A percentile compares a stretch with the other conserved stretches of the same genome.
These are phyloP conservation scores for Anser brachyrhynchus DNA, from an alignment of 2,113 vertebrate species.

Conservation along the genomic window DNA sequence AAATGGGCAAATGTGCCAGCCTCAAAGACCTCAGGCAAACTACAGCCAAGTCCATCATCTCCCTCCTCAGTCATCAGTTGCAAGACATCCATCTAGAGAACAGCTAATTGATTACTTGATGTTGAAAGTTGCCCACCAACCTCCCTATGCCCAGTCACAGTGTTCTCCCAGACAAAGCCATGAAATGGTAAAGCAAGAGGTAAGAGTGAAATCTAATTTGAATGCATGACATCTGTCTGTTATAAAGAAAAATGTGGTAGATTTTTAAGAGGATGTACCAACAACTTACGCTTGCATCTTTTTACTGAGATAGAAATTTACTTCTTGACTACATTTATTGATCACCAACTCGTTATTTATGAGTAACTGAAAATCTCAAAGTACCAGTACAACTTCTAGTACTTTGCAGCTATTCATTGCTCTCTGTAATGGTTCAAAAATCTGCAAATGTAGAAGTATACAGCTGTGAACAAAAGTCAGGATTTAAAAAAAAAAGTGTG, in stretches of 20 bases:
- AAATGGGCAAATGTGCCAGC: conserved; percentile 91
- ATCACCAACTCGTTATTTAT: not conserved
- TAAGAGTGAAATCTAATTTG: conserved; percentile 63
- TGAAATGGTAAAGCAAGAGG: conserved; percentile 89
- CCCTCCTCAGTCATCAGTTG: conserved; percentile 82
- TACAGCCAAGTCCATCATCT: conserved; percentile 82
- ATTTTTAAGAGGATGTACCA: not conserved
- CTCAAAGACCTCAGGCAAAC: conserved; percentile 85
- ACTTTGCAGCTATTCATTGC: not conserved
- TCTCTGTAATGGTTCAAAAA: not conserved
- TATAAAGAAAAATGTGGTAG: not conserved
- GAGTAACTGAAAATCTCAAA: not conserved
- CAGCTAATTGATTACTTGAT: conserved; percentile 97
- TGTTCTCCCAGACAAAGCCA: conserved; percentile 80
- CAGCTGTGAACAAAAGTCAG: not conserved
- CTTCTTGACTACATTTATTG: not conserved
- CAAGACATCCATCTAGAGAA: conserved; percentile 93
- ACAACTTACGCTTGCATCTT: not conserved
- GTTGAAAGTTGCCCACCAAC: conserved; percentile 92
- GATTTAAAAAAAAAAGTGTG: not conserved
- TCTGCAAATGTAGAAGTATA: not conserved
- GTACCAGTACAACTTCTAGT: not conserved
- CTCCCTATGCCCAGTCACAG: conserved; percentile 80
- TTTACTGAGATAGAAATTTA: not conserved
- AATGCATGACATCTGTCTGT: not conserved